A percentile compares a stretch with the other conserved stretches of the same genome.
phyloP scores from a whole-genome alignment of 2,113 vertebrate genomes.

The Poeciliopsis turrubarensis region DNA sequence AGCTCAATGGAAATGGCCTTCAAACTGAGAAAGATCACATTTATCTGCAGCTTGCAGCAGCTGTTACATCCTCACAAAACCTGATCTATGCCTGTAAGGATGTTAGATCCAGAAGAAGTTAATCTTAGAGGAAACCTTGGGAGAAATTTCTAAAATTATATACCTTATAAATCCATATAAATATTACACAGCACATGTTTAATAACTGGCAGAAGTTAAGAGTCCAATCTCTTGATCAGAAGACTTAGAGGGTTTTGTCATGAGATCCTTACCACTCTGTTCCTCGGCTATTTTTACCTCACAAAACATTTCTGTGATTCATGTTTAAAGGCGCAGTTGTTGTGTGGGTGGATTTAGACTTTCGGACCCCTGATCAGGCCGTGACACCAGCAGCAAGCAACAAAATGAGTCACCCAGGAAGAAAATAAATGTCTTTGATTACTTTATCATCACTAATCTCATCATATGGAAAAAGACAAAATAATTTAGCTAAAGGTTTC shows the following conservation, averaged over 20 bases:
- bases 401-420: not conserved
- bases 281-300: conserved; percentile 42
- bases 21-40: conserved; percentile 7
- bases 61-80: too few species aligned
- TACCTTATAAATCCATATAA: too few species aligned
- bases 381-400: conserved; percentile 4
- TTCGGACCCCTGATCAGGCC: conserved; percentile 28
- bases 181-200: not conserved
- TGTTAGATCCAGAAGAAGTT: too few species aligned
- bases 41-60: too few species aligned
- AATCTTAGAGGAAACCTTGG: too few species aligned
- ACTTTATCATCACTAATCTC: too few species aligned
- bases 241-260: conserved; percentile 27
- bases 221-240: conserved; percentile 4
- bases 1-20: conserved; percentile 25
- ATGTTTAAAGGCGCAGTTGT: conserved; percentile 46
- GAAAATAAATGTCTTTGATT: too few species aligned
- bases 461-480: too few species aligned
- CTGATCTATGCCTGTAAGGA: too few species aligned
- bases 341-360: conserved; percentile 15
- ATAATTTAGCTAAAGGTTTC: too few species aligned
- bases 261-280: conserved; percentile 33
- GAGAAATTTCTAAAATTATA: too few species aligned
- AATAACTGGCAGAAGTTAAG: not conserved
- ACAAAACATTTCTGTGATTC: conserved; percentile 19